phyloP scores from a whole-genome alignment of 2,113 vertebrate species.

The Microcebus murinus region DNA sequence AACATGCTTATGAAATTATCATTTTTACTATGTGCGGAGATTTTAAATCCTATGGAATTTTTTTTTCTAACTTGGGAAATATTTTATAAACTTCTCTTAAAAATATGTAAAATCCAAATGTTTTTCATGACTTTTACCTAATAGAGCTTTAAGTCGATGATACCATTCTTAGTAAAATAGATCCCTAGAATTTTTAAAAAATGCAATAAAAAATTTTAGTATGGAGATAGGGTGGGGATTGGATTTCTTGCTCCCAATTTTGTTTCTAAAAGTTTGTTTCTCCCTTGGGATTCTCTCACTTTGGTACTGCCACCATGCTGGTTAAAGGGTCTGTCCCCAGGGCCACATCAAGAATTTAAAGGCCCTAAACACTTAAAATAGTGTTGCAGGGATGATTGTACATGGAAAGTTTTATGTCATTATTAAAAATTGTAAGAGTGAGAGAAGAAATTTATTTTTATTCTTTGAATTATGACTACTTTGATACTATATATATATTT shows the following conservation, averaged over 20 bases:
- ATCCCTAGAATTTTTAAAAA: background rate
- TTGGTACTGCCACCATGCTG: background rate
- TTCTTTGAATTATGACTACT: background rate
- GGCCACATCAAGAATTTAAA: background rate
- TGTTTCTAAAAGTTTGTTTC: background rate
- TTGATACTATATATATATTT: background rate
- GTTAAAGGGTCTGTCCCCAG: background rate
- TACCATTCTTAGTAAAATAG: conserved; percentile 2
- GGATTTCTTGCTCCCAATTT: background rate
- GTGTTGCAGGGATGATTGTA: background rate
- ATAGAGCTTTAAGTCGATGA: background rate
- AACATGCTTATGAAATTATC: background rate
- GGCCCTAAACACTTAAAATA: background rate
- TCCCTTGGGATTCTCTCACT: background rate
- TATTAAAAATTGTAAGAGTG: background rate
- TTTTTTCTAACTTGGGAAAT: background rate
- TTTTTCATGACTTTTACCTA: background rate
- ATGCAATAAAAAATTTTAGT: background rate
- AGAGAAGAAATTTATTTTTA: background rate
- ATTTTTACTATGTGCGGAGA: background rate
- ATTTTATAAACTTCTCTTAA: conserved; percentile 1
- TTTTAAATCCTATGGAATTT: background rate
- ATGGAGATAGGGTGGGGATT: background rate
- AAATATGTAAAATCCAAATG: background rate
- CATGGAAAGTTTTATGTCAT: background rate